Percentiles rank a stretch among this genome's conserved stretches.
These are phyloP conservation scores for Apodemus agrarius DNA, from an alignment of 2,797 vertebrate species.

Conservation along the genomic window DNA sequence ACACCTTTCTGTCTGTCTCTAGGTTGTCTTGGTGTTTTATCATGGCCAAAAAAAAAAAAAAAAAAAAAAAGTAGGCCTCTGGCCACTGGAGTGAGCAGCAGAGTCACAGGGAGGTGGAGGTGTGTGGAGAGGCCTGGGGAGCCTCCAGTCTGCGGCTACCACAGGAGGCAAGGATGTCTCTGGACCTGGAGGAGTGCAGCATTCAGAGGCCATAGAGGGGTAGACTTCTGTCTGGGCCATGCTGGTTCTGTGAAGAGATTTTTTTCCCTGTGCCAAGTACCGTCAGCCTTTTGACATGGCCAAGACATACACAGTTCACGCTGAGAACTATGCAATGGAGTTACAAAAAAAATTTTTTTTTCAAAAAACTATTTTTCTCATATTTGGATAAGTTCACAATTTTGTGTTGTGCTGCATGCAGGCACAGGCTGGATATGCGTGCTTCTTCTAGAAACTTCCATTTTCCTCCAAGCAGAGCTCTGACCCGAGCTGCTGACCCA, in stretches of 20 bases:
- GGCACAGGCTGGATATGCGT: neutral
- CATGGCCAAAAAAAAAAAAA: accelerated
- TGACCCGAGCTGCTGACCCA: neutral
- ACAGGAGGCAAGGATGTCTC: neutral
- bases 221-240: neutral
- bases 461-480: neutral
- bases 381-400: neutral
- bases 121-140: too few species aligned
- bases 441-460: neutral
- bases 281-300: neutral
- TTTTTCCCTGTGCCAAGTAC: neutral
- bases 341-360: neutral
- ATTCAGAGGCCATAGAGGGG: neutral
- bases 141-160: neutral
- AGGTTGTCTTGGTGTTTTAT: neutral
- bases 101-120: neutral
- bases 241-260: too few species aligned
- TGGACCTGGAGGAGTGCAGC: neutral
- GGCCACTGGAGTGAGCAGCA: neutral
- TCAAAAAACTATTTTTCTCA: neutral
- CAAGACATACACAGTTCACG: too few species aligned
- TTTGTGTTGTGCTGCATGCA: neutral
- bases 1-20: too few species aligned
- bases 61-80: too few species aligned
- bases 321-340: neutral